Evolutionary conservation across 23 tunicate species (phyloP).

Genomic region (Corella eumyota): DNA sequence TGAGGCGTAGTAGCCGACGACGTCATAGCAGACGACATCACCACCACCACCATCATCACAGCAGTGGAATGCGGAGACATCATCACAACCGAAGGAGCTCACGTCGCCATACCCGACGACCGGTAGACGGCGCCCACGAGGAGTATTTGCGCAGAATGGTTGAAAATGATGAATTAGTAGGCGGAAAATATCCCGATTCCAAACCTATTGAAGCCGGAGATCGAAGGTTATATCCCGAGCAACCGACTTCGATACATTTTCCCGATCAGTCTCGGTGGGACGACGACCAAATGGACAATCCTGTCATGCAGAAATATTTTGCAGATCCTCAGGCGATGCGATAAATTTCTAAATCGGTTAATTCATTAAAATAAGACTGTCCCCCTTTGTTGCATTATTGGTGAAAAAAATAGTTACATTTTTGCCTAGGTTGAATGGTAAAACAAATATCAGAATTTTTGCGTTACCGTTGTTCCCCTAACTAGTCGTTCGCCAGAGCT

Average conservation of each 20-base stretch:
- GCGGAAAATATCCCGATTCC: conserved; percentile 6
- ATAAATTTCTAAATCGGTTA: too few species aligned
- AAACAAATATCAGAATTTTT: too few species aligned
- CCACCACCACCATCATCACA: conserved; percentile 38
- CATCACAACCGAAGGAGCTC: conserved; percentile 23
- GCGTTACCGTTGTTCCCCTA: too few species aligned
- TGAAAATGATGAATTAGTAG: conserved; percentile 71
- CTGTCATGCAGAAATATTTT: conserved; percentile 56
- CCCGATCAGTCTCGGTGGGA: conserved; percentile 78
- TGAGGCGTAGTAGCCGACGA: conserved; percentile 12
- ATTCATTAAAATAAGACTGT: too few species aligned
- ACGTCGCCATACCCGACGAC: conserved; percentile 29
- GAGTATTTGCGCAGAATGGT: conserved; percentile 69
- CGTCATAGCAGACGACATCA: conserved; percentile 9
- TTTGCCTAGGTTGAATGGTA: too few species aligned
- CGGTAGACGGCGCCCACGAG: conserved; percentile 45
- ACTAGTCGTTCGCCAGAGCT: too few species aligned
- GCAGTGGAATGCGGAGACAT: conserved; percentile 9
- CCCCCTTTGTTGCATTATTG: too few species aligned
- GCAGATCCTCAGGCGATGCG: conserved; percentile 17
- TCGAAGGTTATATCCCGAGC: conserved; percentile 50
- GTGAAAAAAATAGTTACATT: too few species aligned
- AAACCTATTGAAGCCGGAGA: conserved; percentile 32
- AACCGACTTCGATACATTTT: conserved; percentile 61
- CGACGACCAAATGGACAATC: conserved; percentile 38